phyloP scores from a whole-genome alignment of 2,888 invertebrate genomes.

The Acanthosepion lycidas region DNA sequence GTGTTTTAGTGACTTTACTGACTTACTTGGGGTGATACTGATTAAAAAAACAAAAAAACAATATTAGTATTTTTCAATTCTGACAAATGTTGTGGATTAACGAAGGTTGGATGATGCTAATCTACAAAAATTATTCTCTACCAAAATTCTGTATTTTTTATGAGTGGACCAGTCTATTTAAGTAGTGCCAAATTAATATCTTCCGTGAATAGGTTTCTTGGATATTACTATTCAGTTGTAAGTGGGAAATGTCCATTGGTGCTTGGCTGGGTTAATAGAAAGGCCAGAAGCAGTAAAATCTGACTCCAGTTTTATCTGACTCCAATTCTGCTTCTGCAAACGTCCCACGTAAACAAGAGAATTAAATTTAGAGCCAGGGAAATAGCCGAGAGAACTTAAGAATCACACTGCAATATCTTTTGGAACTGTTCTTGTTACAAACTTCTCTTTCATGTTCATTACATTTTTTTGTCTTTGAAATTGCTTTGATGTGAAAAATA shows the following conservation, averaged over 20 bases:
- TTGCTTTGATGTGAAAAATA: background rate
- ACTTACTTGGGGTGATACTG: too few species aligned
- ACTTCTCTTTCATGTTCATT: background rate
- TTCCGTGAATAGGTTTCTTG: too few species aligned
- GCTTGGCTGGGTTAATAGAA: background rate
- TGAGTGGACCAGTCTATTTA: too few species aligned
- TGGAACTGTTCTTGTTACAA: background rate
- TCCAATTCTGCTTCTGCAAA: background rate
- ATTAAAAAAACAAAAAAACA: too few species aligned
- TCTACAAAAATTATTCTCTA: background rate
- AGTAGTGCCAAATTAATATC: too few species aligned
- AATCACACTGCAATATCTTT: background rate
- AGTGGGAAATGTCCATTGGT: background rate
- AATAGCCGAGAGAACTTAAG: background rate
- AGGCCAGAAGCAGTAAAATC: background rate
- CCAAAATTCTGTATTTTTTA: background rate
- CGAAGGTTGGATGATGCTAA: background rate
- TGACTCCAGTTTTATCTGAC: background rate
- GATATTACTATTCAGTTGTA: too few species aligned
- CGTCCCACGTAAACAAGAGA: background rate
- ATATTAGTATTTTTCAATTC: too few species aligned
- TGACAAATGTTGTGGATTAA: too few species aligned
- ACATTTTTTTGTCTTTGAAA: background rate
- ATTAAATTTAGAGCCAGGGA: background rate
- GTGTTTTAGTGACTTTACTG: too few species aligned